Evolutionary conservation across 2,888 invertebrate genomes (phyloP).

Genomic region (Parnassius mnemosyne): DNA sequence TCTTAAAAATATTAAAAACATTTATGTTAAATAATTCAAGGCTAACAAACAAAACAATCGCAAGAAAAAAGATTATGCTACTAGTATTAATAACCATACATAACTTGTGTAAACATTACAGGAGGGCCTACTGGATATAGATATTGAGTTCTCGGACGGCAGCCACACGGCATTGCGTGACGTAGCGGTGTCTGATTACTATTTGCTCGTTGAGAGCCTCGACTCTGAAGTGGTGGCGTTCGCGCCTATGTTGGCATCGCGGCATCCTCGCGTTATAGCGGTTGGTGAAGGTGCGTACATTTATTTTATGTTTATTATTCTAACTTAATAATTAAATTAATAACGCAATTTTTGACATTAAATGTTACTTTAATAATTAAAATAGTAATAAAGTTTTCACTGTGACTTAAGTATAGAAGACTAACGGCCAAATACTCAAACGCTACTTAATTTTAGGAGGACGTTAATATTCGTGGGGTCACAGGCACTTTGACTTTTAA

Average conservation of each 20-base stretch:
- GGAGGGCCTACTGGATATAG: constrained; percentile 96
- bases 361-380: no score
- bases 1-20: no score
- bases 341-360: no score
- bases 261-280: constrained; percentile 96
- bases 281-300: constrained; percentile 88
- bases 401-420: no score
- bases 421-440: no score
- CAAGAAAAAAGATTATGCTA: no score
- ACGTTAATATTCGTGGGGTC: no score
- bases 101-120: constrained; percentile 47
- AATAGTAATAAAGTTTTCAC: no score
- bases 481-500: no score
- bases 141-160: constrained; percentile 95
- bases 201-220: constrained; percentile 91
- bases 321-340: no score
- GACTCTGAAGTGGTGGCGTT: constrained; percentile 96
- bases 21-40: not conserved
- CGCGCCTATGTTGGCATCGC: constrained; percentile 93
- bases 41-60: not conserved
- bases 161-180: constrained; percentile 91
- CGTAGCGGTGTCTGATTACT: constrained; percentile 92
- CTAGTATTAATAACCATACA: not conserved
- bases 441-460: no score
- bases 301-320: no score